Evolutionary conservation across 2,888 invertebrate species (phyloP), one percentile per base, ranked within the genome.

Genomic region (Dynastes hyllus): DNA sequence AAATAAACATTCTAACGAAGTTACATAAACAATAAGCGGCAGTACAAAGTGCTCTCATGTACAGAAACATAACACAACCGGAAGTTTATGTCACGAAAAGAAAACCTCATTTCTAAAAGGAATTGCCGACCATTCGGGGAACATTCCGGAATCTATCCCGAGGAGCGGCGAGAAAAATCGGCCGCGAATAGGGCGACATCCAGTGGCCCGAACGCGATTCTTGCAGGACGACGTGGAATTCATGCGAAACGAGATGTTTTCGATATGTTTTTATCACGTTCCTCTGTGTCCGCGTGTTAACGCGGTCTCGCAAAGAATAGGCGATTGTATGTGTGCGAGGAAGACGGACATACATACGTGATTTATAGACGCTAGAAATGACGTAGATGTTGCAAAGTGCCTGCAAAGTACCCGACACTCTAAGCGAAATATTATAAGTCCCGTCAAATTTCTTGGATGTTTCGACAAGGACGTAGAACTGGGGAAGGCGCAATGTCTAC

Each of bases 211-310:
- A n/a, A 53, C 13, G 53, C 40, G 50, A 69, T 69, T 11, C 40
- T 27, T 37, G 69, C 16, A 4, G 45, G 37, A 37, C 16, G 37
- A 37, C 16, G 67, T 11, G 67, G 37, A 69, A 40, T 37, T 40
- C 37, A 22, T 27, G 69, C 45, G 69, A 53, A 53, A 53, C 53
- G n/a, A 53, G 53, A 53, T 53, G 53, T 53, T 53, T 53, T 53
- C 55, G 55, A 55, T 73, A 55, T 75, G 75, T 75, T 75, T 75
- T 58, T 75, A 61, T 75, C 75, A 75, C 58, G 58, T 75, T 16
- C 45, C 29, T 58, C 16, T 29, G 32, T 53, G 55, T 75, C 27
- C 61, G 55, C 32, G n/a, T 58, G 58, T 27, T 55, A 45, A 16
- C 16, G 61, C 45, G 16, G 2, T 22, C 32, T 55, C 45, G 55